These are phyloP conservation scores for Harpalus rufipes DNA, from an alignment of 2,888 invertebrate species.

Conservation along the genomic window DNA sequence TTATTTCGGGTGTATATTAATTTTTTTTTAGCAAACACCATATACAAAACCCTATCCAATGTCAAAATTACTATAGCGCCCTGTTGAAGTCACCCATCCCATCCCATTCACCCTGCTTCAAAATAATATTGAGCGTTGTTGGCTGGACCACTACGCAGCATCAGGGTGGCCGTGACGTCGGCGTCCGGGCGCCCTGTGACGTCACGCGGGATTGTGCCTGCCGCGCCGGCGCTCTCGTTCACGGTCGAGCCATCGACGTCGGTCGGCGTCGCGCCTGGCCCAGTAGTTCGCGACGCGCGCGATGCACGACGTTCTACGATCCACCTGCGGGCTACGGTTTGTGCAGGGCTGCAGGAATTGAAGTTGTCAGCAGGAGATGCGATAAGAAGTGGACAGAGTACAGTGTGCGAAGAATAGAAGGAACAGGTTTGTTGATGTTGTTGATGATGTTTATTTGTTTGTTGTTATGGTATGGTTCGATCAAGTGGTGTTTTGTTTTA, in stretches of 20 bases:
- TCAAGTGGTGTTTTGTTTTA: too few species aligned
- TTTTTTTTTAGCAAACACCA: background rate
- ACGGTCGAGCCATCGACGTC: conserved; percentile 63
- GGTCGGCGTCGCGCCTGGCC: conserved; percentile 25
- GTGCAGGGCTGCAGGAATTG: too few species aligned
- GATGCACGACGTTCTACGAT: background rate
- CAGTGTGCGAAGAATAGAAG: too few species aligned
- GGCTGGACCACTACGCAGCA: conserved; percentile 57
- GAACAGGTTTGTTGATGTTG: too few species aligned
- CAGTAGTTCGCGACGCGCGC: conserved; percentile 10
- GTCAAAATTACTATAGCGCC: background rate
- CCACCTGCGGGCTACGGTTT: too few species aligned
- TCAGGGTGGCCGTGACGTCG: conserved; percentile 68
- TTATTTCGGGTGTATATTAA: too few species aligned
- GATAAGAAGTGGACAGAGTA: too few species aligned
- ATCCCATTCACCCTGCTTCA: background rate
- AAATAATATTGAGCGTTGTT: conserved; percentile 4
- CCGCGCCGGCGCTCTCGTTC: conserved; percentile 51
- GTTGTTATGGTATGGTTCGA: too few species aligned
- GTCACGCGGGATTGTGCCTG: conserved; percentile 70
- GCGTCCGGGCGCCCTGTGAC: conserved; percentile 72
- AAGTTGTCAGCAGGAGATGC: too few species aligned
- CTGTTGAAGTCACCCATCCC: background rate
- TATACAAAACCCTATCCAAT: background rate
- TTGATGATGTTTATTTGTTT: too few species aligned